Base-by-base conservation (phyloP, 2,797 vertebrate genomes). In the Pempheris klunzingeri region DNA sequence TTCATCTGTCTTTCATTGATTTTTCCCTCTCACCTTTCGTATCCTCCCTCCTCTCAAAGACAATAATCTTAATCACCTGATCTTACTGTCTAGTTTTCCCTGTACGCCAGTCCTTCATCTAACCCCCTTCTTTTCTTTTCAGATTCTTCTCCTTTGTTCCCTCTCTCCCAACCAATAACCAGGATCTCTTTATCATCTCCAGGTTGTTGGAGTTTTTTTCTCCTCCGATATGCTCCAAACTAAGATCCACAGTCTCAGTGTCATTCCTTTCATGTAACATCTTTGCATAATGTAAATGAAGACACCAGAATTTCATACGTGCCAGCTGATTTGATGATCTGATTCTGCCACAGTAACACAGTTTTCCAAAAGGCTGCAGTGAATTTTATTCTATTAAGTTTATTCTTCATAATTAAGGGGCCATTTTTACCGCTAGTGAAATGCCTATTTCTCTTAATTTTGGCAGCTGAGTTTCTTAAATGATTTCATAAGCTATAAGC, bases 1-100 rank as follows among this genome's bases (percentile, higher is more conserved):
- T 62, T 80, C 60, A 73, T 85, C 78, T 73, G 4, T 44, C 58
- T 58, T 43, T 50, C 64, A 58, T 64, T 64, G 65, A 72, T 61
- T 69, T 39, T 55, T 36, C 52, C 50, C 66, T 3, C 54, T 79
- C 69, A 68, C 58, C 69, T 60, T 49, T 90, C 77, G 81, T 83
- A 85, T 85, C 90, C 83, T 85, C 87, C 83, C 77, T 83, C 86
- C 71, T 88, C 86, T 92, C 88, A 89, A 66, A 58, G 4, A 62
- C 64, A 74, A 78, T 83, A 44, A 81, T 74, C 30, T 14, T 12
- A 36, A 72, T 75, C 75, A 76, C 36, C 49, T 63, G 26, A 63
- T 81, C 43, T 66, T 15, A 58, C 62, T 71, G 59, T 68, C 58
- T 58, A 43, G 36, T 80, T 73, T 50, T 46, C 65, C 53, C 47